Evolutionary conservation across 2,888 invertebrate species (phyloP), one percentile per base, ranked within the genome.

Genomic region (Limenitis camilla): DNA sequence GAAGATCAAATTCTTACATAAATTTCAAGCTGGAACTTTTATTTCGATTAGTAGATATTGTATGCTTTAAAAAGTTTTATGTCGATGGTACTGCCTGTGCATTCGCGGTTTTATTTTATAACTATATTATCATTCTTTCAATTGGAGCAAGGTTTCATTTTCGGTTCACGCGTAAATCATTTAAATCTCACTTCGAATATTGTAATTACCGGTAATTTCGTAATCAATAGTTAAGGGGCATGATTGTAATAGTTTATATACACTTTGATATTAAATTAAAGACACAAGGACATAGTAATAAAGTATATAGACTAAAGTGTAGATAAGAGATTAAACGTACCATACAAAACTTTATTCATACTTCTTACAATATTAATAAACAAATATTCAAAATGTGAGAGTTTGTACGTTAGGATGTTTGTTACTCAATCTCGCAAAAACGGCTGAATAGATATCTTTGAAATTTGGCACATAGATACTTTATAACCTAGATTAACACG

Each of bases 71-170:
- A n/a, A n/a, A n/a, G n/a, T n/a, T n/a, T n/a, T 19, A 19, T 19
- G 19, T 19, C 19, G 19, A 19, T 19, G 19, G 19, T 19, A 19
- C 19, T 19, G 19, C 3, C 19, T 45, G 45, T 29, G 9, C 36
- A 29, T 30, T 28, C 10, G 30, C 40, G 49, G 53, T 49, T 51
- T 52, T 40, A 48, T 52, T 62, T 56, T 63, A 58, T 59, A 59
- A 58, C 47, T 55, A 56, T 59, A 53, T 54, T 59, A 60, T 56
- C 50, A 59, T 56, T 58, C 60, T 44, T n/a, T 19, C 58, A 69
- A 67, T 31, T 66, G 67, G 68, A 62, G 65, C 72, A 72, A 72
- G 73, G 71, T 70, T 68, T 56, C 60, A 59, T 59, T 55, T 61
- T 60, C 57, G 59, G 61, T 46, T 55, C 53, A 53, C 49, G 61